Evolutionary conservation across 2,113 vertebrate genomes (phyloP).

Genomic region (Brienomyrus brachyistius): DNA sequence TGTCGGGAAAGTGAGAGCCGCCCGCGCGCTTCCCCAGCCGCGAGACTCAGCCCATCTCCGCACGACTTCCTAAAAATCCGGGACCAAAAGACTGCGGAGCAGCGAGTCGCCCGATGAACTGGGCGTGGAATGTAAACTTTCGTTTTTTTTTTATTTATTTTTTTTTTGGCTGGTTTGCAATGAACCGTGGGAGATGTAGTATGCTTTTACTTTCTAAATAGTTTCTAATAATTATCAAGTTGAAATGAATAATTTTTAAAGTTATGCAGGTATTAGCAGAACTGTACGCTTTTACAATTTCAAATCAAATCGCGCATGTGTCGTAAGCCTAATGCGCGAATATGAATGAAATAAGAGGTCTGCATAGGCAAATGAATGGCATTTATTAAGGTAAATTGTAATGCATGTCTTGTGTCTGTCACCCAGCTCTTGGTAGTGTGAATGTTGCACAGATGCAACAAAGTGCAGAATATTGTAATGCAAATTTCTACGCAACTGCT

Average conservation of each 20-base stretch:
- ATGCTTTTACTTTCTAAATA: neutral
- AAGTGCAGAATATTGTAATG: neutral
- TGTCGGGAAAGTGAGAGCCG: neutral
- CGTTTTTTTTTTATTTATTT: neutral
- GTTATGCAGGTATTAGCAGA: neutral
- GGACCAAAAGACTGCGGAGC: neutral
- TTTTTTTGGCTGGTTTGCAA: neutral
- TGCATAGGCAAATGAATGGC: neutral
- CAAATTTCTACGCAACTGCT: neutral
- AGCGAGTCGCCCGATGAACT: neutral
- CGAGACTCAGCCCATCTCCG: neutral
- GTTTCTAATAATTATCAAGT: neutral
- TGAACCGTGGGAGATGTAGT: conserved; percentile 3
- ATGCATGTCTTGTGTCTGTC: neutral
- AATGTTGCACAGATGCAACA: neutral
- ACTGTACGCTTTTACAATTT: neutral
- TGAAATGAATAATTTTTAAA: neutral
- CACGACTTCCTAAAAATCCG: neutral
- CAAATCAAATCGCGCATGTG: neutral
- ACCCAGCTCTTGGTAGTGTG: neutral
- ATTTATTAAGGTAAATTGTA: neutral
- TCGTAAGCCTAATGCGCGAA: neutral
- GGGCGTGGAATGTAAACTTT: neutral
- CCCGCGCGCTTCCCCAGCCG: neutral
- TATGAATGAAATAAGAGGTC: neutral